Evolutionary conservation across 2,797 vertebrate genomes (phyloP), one percentile per base, ranked within the genome.

Genomic region (Chaunax sp.): DNA sequence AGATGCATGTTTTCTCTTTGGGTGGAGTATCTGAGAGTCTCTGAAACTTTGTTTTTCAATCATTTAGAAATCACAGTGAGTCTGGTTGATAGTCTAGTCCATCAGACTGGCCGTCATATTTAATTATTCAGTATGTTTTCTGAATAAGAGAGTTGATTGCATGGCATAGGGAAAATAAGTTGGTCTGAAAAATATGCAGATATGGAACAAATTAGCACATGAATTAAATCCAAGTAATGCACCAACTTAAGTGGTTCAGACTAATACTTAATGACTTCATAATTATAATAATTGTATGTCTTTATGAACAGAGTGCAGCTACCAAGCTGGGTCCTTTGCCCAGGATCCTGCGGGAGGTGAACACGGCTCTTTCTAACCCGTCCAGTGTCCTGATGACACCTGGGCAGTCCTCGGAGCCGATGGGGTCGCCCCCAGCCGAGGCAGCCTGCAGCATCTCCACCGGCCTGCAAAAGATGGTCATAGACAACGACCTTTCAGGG

Each of bases 381-480:
- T 89, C 95, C 55, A 95, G 94, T 0, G 58, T 95, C 75, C 95
- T 94, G 82, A 92, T 95, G 68, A 76, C 81, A 6, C 52, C 83
- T 0, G 86, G 83, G 18, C 90, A 69, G 64, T 87, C 95, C 0
- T 67, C 89, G 0, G 97, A 98, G 49, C 94, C 89, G 5, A 50
- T 92, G 25, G 93, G 92, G 4, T 95, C 96, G 5, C 94, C 96
- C 0, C 94, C 96, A 0, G 93, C 83, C 8, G 91, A 96, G 2
- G 91, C 96, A 0, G 75, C 95, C 84, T 93, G 94, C 78, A 96
- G 96, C 92, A 95, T 99, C 92, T 98, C 97, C 0, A 92, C 93
- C 0, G 96, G 98, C 53, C 93, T 99, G 37, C 97, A 98, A 91
- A 99, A 98, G 94, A 98, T 99, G 97, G 96, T 96, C 85, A 98